These are phyloP conservation scores for Lynx canadensis DNA, from an alignment of 2,113 vertebrate genomes.

Conservation along the genomic window DNA sequence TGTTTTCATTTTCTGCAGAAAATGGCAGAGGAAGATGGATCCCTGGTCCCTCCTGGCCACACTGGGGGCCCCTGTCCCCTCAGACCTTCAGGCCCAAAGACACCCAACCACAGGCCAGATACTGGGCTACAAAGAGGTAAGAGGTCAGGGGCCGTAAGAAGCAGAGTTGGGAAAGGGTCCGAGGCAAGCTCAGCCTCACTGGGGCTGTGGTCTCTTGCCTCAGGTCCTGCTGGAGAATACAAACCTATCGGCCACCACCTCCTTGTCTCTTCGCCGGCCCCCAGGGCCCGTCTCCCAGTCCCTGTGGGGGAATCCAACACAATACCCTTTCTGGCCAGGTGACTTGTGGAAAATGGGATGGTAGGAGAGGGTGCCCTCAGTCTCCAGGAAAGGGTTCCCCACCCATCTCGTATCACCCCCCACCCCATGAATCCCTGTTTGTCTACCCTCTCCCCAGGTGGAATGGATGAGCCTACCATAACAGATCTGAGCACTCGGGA, in stretches of 20 bases:
- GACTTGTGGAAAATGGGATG: not conserved
- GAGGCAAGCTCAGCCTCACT: not conserved
- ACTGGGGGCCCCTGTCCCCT: conserved; percentile 87
- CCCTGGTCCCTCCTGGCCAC: conserved; percentile 87
- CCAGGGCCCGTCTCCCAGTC: conserved; percentile 91
- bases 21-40: conserved; percentile 86
- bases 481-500: conserved; percentile 89
- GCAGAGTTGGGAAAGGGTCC: not conserved
- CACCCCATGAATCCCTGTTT: not conserved
- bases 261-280: conserved; percentile 91
- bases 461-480: conserved; percentile 93
- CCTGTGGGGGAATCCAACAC: conserved; percentile 92
- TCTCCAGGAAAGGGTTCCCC: not conserved
- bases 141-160: not conserved
- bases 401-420: rapidly evolving
- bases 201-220: not conserved
- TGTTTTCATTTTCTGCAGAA: conserved; percentile 77
- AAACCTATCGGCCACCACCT: conserved; percentile 91
- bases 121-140: conserved; percentile 92
- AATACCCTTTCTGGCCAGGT: conserved; percentile 94
- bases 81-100: conserved; percentile 91
- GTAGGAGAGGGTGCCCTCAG: not conserved
- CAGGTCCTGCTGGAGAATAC: conserved; percentile 91
- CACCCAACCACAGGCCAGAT: conserved; percentile 94
- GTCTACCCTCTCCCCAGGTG: conserved; percentile 81